Percentiles rank a stretch among this genome's conserved stretches.
Evolutionary conservation across 2,888 invertebrate genomes (phyloP).

Genomic region (Ceraclea dissimilis): DNA sequence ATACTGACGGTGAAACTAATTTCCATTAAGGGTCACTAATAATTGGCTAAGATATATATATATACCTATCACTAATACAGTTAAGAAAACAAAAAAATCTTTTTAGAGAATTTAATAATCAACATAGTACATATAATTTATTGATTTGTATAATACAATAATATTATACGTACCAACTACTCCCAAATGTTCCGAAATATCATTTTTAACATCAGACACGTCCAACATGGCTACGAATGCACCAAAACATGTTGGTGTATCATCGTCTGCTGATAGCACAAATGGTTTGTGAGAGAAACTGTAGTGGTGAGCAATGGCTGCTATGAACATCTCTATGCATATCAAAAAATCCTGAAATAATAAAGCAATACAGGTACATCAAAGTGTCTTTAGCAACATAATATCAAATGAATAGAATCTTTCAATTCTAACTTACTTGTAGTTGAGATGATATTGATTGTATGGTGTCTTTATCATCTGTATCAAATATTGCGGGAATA

Average conservation of each 20-base stretch:
- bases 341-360: conserved; percentile 80
- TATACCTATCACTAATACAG: too few species aligned
- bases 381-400: background rate
- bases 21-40: too few species aligned
- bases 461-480: conserved; percentile 57
- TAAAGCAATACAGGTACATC: conserved; percentile 10
- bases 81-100: too few species aligned
- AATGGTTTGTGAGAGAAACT: conserved; percentile 92
- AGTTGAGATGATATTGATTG: conserved; percentile 74
- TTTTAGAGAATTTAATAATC: too few species aligned
- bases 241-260: conserved; percentile 57
- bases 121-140: too few species aligned
- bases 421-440: conserved; percentile 50
- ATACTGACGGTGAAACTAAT: too few species aligned
- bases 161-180: conserved; percentile 66
- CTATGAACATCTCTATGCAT: conserved; percentile 96
- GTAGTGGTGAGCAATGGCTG: conserved; percentile 91
- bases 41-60: too few species aligned
- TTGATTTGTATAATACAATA: too few species aligned
- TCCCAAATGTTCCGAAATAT: conserved; percentile 87
- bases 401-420: background rate
- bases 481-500: conserved; percentile 68
- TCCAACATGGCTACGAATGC: conserved; percentile 93
- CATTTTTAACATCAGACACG: conserved; percentile 89
- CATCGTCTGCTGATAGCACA: conserved; percentile 33